These are phyloP conservation scores for Semicossyphus pulcher DNA, from an alignment of 2,113 vertebrate genomes.

Conservation along the genomic window DNA sequence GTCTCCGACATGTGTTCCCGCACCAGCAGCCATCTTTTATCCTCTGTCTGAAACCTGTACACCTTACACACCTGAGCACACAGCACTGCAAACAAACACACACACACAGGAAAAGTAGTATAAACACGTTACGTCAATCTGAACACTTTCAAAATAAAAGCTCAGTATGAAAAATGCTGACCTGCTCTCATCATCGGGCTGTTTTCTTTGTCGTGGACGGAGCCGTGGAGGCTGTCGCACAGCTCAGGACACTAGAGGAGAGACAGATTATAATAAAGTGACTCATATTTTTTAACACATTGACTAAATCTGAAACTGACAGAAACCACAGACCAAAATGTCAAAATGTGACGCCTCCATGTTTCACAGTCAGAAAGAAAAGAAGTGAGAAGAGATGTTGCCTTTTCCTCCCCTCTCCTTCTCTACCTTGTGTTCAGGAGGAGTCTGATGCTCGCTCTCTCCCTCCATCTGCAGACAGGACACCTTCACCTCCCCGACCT, in stretches of 20 bases:
- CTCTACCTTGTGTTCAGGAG: slow-evolving; percentile 53
- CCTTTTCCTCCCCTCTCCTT: too few relatives aligned
- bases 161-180: not conserved
- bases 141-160: too few relatives aligned
- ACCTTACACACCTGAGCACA: slow-evolving; percentile 63
- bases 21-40: slow-evolving; percentile 72
- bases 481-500: slow-evolving; percentile 55
- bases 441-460: slow-evolving; percentile 11
- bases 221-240: slow-evolving; percentile 62
- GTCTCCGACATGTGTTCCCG: slow-evolving; percentile 75
- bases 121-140: not conserved
- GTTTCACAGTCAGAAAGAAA: accelerated
- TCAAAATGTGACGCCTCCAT: not conserved
- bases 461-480: slow-evolving; percentile 55
- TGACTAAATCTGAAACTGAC: not conserved
- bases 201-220: slow-evolving; percentile 64
- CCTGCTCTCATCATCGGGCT: slow-evolving; percentile 71
- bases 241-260: slow-evolving; percentile 40
- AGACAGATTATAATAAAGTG: not conserved
- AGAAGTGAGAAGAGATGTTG: too few relatives aligned
- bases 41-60: slow-evolving; percentile 70
- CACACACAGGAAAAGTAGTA: not conserved
- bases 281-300: not conserved
- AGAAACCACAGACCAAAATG: not conserved
- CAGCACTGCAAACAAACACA: slow-evolving; percentile 48